Evolutionary conservation across 1,140 invertebrate species (phyloP).

Genomic region (Brachionus calyciflorus): DNA sequence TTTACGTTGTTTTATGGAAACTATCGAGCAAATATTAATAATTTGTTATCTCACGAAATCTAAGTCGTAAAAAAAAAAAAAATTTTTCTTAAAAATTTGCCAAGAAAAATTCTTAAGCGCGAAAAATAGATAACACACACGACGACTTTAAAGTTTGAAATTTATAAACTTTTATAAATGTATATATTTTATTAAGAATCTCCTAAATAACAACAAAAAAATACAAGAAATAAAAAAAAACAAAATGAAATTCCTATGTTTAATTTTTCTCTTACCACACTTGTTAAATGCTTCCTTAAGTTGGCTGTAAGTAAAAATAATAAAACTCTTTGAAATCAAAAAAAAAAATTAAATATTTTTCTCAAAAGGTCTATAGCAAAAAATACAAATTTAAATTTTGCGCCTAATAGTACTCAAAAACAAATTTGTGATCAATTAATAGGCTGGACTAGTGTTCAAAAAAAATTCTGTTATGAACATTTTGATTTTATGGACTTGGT

Average conservation of each 20-base stretch:
- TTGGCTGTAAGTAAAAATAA: neutral
- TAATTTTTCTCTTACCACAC: neutral
- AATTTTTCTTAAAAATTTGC: neutral
- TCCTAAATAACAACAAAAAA: too few relatives aligned
- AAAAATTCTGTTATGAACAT: constrained; percentile 29
- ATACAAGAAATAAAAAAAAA: neutral
- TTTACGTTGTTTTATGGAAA: neutral
- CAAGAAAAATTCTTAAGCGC: neutral
- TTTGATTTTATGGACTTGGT: constrained; percentile 15
- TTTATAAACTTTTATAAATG: too few relatives aligned
- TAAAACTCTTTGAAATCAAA: neutral
- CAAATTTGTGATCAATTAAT: constrained; percentile 1
- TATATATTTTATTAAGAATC: too few relatives aligned
- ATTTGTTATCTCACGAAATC: constrained; percentile 37
- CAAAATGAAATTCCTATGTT: neutral
- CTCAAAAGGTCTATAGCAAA: neutral
- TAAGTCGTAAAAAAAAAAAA: constrained; percentile 43
- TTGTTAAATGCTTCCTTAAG: neutral
- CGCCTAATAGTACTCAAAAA: neutral
- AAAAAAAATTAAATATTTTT: neutral
- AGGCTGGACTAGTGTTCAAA: neutral
- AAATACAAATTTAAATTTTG: neutral
- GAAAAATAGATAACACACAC: constrained; percentile 24
- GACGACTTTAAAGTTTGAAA: too few relatives aligned
- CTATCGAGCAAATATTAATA: constrained; percentile 31